These are phyloP conservation scores for Sebastes taczanowskii DNA, from an alignment of 2,797 vertebrate species.

Conservation along the genomic window DNA sequence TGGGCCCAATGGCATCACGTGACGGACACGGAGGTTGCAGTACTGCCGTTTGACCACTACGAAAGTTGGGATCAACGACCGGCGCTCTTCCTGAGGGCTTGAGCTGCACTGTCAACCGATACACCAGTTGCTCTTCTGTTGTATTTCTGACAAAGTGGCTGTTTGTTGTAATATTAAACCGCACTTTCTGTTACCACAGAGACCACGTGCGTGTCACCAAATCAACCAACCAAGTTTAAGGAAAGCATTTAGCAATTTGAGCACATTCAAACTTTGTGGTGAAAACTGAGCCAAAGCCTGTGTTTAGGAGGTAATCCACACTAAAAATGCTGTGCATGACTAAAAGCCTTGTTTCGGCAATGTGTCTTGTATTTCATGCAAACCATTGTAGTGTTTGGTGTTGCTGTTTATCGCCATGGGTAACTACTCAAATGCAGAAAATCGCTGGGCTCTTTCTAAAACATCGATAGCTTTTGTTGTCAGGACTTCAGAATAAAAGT, in stretches of 20 bases:
- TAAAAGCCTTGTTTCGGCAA: background rate
- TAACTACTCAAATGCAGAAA: background rate
- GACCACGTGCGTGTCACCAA: rapidly evolving
- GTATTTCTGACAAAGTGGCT: background rate
- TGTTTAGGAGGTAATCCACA: background rate
- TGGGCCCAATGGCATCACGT: no score
- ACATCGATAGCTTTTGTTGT: background rate
- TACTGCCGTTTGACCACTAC: no score
- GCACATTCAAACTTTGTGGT: background rate
- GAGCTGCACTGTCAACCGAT: no score
- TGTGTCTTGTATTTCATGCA: background rate
- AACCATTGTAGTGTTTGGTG: background rate
- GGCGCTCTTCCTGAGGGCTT: rapidly evolving
- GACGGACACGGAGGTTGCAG: no score
- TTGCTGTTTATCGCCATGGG: background rate
- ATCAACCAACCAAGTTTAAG: background rate
- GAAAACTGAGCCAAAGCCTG: background rate
- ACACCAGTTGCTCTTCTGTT: background rate
- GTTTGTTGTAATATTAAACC: background rate
- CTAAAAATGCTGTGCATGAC: background rate
- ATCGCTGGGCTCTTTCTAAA: background rate
- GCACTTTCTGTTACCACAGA: rapidly evolving
- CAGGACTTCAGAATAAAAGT: background rate
- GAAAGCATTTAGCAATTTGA: background rate
- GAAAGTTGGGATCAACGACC: no score